Conservation (phyloP, 2,888 invertebrate species). For the Mystacides longicornis region DNA sequence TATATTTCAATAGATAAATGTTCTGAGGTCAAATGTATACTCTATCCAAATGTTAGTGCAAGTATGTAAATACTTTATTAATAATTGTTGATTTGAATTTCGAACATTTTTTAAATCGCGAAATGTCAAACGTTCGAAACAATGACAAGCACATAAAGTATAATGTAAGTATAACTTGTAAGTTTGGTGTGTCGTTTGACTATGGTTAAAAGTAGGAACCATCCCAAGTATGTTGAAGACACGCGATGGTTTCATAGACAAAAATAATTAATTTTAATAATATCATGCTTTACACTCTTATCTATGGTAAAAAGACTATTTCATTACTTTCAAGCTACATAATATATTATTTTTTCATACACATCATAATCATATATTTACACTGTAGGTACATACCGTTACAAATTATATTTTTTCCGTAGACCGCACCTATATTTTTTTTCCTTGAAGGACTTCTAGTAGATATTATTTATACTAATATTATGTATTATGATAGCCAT, state of each 20-base stretch:
- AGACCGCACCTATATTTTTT: background rate
- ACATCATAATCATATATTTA: background rate
- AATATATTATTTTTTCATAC: background rate
- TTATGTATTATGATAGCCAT: too few relatives aligned
- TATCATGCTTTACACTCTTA: background rate
- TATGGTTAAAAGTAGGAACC: background rate
- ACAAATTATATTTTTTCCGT: background rate
- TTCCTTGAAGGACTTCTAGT: background rate
- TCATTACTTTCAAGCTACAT: background rate
- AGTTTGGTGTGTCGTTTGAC: too few relatives aligned
- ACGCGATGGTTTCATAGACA: background rate
- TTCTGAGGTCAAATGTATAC: background rate
- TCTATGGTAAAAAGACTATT: conserved; percentile 1
- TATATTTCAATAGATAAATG: background rate
- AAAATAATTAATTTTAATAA: conserved; percentile 1
- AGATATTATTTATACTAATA: too few relatives aligned
- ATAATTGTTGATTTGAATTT: too few relatives aligned
- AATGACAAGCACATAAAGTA: too few relatives aligned
- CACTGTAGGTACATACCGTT: background rate
- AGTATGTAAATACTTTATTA: too few relatives aligned
- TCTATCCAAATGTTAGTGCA: background rate
- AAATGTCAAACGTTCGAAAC: too few relatives aligned
- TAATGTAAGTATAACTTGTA: too few relatives aligned
- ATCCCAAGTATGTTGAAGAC: background rate
- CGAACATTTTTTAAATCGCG: too few relatives aligned